These are phyloP conservation scores for Notarius lentiginosus DNA, from an alignment of 2,113 vertebrate species.

Conservation along the genomic window DNA sequence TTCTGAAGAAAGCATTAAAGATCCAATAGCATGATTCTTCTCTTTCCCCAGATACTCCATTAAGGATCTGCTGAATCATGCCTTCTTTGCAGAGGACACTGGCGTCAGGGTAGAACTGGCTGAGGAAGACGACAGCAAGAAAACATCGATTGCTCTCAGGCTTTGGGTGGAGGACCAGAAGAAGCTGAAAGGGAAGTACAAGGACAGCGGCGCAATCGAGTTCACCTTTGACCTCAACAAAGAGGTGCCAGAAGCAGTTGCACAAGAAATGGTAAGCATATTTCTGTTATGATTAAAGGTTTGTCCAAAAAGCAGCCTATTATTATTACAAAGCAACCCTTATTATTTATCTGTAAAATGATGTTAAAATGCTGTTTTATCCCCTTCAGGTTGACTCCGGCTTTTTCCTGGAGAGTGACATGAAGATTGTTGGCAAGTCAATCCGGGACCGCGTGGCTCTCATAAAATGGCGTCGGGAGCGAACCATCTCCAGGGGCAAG, in stretches of 20 bases:
- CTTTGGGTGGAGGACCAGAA: constrained; percentile 98
- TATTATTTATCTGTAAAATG: not conserved
- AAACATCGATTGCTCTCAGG: constrained; percentile 90
- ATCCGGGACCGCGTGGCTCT: constrained; percentile 93
- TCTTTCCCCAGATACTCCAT: constrained; percentile 85
- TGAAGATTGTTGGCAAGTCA: constrained; percentile 93
- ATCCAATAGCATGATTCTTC: constrained; percentile 25
- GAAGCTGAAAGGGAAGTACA: constrained; percentile 98
- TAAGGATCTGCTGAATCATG: constrained; percentile 96
- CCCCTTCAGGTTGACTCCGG: constrained; percentile 89
- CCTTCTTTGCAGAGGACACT: constrained; percentile 97
- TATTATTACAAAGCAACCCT: not conserved
- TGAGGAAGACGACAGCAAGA: constrained; percentile 93
- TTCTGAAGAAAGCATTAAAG: not conserved
- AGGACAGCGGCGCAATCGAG: constrained; percentile 96
- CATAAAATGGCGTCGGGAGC: constrained; percentile 89
- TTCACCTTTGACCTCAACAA: constrained; percentile 93
- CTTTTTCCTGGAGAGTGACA: constrained; percentile 92
- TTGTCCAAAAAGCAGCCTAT: not conserved
- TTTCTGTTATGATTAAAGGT: not conserved
- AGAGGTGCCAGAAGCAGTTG: constrained; percentile 92
- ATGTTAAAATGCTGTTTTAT: not conserved
- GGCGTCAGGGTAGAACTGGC: constrained; percentile 97
- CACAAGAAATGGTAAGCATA: constrained; percentile 94
- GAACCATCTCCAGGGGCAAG: constrained; percentile 74